Evolutionary conservation across 1,140 invertebrate genomes (phyloP), one percentile per base, ranked within the genome.

Genomic region (Eupristina koningsbergeri): DNA sequence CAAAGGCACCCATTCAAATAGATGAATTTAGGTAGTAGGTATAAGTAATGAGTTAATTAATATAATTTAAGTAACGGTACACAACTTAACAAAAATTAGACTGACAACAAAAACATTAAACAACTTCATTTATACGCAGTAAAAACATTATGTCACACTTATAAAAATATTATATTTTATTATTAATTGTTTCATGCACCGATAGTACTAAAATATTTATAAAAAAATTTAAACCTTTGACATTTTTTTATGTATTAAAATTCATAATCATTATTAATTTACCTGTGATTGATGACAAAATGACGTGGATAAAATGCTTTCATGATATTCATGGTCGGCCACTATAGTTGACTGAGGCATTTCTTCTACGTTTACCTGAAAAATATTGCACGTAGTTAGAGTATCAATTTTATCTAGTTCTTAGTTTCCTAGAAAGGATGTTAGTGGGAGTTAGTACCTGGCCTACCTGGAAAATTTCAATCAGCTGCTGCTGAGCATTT

Each of bases 381-480:
- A 84, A 78, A 31, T 26, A 36, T 8, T 11, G 9, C 9, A 15
- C 3, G 47, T 36, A 36, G 5, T 17, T 53, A 39, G 47, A 58
- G 5, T 76, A 11, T 17, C 13, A 45, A 47, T 47, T 34, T 26
- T 47, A 31, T 36, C 29, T 41, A 41, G 22, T 45, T 39, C 29
- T 58, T 3, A 61, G 71, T 64, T 83, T 36, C 58, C 67, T 17
- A 39, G 71, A 61, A 85, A 86, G 1, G 87, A 53, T 89, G 90
- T 75, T 80, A 45, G n/a, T 75, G 69, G 67, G 74, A 13, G 63
- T 85, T 80, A 81, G 74, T 85, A 81, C 84, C 84, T 81, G 45
- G 45, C 71, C 79, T 90, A 96, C 94, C 86, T 93, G 89, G 91
- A 95, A 95, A 88, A 95, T 94, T 84, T 94, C 93, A 45, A 93